Base-by-base conservation (phyloP, 2,797 vertebrate species). In the Amblyraja radiata region DNA sequence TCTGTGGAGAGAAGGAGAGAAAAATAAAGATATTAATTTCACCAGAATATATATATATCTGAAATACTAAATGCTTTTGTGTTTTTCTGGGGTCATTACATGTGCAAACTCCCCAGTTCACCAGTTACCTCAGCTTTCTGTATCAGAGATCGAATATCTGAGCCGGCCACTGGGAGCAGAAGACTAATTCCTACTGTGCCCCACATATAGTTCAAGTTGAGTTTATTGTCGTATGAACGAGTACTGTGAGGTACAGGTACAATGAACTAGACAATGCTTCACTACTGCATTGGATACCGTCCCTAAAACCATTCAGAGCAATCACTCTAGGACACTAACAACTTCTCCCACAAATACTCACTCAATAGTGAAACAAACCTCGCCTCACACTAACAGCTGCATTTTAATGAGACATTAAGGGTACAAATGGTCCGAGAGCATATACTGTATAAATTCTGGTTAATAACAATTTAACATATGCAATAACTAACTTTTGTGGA, bases 1-100 rank as follows among this genome's bases (percentile, higher is more conserved):
- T 97, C 97, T 98, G 96, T 93, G 96, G 96, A 6, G 93, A 21
- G 93, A 23, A 78, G 46, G 32, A 81, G 14, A 84, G 79, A 93
- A 93, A 65, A 78, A 88, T 74, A 93, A 28, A 10, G 23, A 16
- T 18, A 90, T 63, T 92, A 23, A 65, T 88, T 16, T 88, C 6
- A 36, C 16, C 65, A 36, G n/a, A 88, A 36, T 68, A 18, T 36
- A 21, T 32, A 32, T 88, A 14, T 65, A 14, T n/a, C 65, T 32
- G 16, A 68, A 88, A 21, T 65, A 65, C 13, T 8, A 32, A n/a
- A 0, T 32, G 1, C 6, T 68, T 36, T 68, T 23, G 21, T 32
- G 0, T 4, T 88, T 36, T 68, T 36, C 8, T 21, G 16, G 6
- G n/a, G 32, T 2, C 16, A 18, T n/a, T 18, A 54, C 76, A 4